Evolutionary conservation across 1,140 invertebrate genomes (phyloP), one percentile per base, ranked within the genome.

Genomic region (Atopsyche davidsoni): DNA sequence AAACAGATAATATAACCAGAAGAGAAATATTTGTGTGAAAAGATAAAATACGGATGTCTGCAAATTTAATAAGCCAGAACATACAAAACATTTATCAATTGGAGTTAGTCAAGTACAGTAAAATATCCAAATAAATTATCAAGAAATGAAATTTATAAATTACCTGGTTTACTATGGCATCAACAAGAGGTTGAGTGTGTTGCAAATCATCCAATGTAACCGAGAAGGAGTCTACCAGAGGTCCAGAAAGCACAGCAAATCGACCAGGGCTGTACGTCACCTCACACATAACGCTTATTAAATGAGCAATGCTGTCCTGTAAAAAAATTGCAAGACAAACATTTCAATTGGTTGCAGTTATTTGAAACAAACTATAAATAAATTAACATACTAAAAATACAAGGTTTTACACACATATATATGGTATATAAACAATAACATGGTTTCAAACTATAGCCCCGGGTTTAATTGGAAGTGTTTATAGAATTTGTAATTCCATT

Each of bases 81-180:
- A n/a, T 28, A 47, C 24, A 28, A 10, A 40, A 6, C 47, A 40
- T 19, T 35, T 25, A 45, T 28, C 31, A 11, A 38, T 44, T 40
- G 14, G 42, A 16, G 18, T 45, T 42, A 9, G 17, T n/a, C 4
- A 7, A 44, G 19, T n/a, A 23, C 24, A 21, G 6, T 2, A 3
- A 11, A 28, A 44, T 28, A 51, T 31, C 25, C n/a, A 28, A 7
- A 7, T 28, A 28, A 28, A 7, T n/a, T 7, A n/a, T n/a, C n/a
- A n/a, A n/a, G n/a, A n/a, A n/a, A n/a, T n/a, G n/a, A n/a, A n/a
- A n/a, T n/a, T n/a, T n/a, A n/a, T n/a, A n/a, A n/a, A n/a, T n/a
- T 66, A 79, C 79, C 73, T 79, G 76, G 61, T 77, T 74, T 13
- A 81, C 73, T 60, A 81, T 79, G 34, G 74, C 67, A 59, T 73